These are phyloP conservation scores for Mimas tiliae DNA, from an alignment of 2,888 invertebrate species.

Conservation along the genomic window DNA sequence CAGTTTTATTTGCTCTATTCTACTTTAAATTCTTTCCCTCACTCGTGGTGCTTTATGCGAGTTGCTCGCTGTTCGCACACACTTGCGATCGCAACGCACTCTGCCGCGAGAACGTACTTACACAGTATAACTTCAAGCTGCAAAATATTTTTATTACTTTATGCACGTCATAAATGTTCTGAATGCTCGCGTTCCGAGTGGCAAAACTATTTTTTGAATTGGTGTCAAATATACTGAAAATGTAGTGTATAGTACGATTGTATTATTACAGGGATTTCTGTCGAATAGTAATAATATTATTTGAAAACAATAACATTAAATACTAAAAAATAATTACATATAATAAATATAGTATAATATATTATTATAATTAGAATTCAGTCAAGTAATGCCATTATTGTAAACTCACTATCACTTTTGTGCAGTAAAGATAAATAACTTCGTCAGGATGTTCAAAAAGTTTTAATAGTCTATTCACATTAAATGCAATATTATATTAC, in stretches of 20 bases:
- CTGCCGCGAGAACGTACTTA: constrained; percentile 66
- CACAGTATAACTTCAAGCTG: neutral
- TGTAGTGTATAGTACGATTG: neutral
- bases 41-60: constrained; percentile 67
- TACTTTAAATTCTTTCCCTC: constrained; percentile 76
- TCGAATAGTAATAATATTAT: neutral
- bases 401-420: too few relatives aligned
- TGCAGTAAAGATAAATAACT: too few relatives aligned
- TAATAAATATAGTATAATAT: too few relatives aligned
- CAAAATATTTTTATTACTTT: constrained; percentile 21
- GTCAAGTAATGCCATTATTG: too few relatives aligned
- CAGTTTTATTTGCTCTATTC: constrained; percentile 70
- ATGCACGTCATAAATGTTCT: constrained; percentile 13
- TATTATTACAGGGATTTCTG: too few relatives aligned
- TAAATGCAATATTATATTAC: too few relatives aligned
- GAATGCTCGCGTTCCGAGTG: neutral
- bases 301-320: neutral
- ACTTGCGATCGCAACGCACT: constrained; percentile 49
- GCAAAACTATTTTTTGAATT: neutral
- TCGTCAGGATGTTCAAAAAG: too few relatives aligned
- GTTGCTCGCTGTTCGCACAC: constrained; percentile 54
- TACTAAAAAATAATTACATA: too few relatives aligned
- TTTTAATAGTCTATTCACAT: too few relatives aligned
- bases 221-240: neutral
- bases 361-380: too few relatives aligned